A percentile compares a stretch with the other conserved stretches of the same genome.
phyloP scores from a whole-genome alignment of 2,797 vertebrate species.

The Acanthopagrus latus region DNA sequence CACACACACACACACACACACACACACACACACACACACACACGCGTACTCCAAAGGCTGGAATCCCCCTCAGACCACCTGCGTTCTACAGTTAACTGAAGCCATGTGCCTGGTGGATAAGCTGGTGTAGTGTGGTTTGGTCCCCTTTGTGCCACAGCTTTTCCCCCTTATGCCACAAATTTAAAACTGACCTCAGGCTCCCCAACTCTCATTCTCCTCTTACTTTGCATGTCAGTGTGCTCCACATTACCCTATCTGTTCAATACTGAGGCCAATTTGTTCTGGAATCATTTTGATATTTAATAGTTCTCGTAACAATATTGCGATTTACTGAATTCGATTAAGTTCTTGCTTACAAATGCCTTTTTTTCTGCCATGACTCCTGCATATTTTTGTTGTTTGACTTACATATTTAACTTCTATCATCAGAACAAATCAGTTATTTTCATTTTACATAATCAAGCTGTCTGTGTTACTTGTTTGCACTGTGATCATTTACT shows the following conservation, averaged over 20 bases:
- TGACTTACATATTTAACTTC: background rate
- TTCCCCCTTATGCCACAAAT: slow-evolving; percentile 66
- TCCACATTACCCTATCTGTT: slow-evolving; percentile 6
- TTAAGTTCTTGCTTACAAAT: background rate
- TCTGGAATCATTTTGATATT: slow-evolving; percentile 28
- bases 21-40: slow-evolving; percentile 3
- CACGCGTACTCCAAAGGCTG: slow-evolving; percentile 48
- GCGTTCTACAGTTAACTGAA: slow-evolving; percentile 82
- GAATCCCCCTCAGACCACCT: slow-evolving; percentile 83
- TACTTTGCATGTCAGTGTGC: slow-evolving; percentile 32
- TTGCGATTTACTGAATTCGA: slow-evolving; percentile 16
- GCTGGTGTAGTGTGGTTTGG: slow-evolving; percentile 68
- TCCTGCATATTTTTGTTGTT: background rate
- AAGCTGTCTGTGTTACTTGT: background rate
- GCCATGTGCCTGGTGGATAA: slow-evolving; percentile 78
- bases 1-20: slow-evolving; percentile 15
- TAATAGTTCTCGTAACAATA: background rate
- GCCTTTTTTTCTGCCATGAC: background rate
- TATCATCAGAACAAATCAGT: slow-evolving; percentile 11
- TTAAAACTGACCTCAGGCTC: slow-evolving; percentile 66
- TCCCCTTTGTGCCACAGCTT: slow-evolving; percentile 68
- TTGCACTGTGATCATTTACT: background rate
- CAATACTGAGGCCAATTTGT: slow-evolving; percentile 20
- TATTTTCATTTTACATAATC: background rate
- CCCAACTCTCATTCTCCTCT: slow-evolving; percentile 32